A percentile compares a stretch with the other conserved stretches of the same genome.
phyloP scores from a whole-genome alignment of 2,797 vertebrate genomes.

The Ciconia nigra region DNA sequence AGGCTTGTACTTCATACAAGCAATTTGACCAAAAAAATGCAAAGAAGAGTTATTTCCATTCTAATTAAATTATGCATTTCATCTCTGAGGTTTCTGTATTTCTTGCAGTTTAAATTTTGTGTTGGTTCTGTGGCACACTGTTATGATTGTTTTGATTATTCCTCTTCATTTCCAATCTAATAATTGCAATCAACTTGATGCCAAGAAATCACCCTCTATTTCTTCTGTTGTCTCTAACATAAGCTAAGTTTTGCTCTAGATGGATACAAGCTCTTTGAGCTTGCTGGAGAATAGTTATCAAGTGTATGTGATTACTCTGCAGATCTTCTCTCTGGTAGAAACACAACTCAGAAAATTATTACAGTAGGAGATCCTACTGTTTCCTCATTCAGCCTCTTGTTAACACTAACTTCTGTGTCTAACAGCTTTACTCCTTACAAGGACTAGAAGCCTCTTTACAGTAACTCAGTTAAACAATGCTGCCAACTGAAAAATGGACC shows the following conservation, averaged over 20 bases:
- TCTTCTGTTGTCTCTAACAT: neutral
- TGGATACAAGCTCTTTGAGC: neutral
- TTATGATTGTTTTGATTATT: neutral
- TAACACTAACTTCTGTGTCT: neutral
- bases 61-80: neutral
- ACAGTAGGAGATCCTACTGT: neutral
- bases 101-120: neutral
- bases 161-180: neutral
- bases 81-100: neutral
- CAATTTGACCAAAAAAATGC: neutral
- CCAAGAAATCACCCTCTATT: neutral
- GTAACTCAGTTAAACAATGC: neutral
- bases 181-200: neutral
- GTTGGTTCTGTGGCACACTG: neutral
- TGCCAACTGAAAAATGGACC: neutral
- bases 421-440: neutral
- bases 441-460: neutral
- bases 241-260: slow-evolving; percentile 5
- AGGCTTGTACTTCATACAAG: neutral
- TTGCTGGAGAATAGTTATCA: neutral
- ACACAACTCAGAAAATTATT: neutral
- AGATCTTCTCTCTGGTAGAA: neutral
- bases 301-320: neutral
- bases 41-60: neutral
- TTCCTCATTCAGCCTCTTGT: neutral